Base-by-base conservation (phyloP, 92 coral and sea anemone genomes). In the Actinostola sp. region DNA sequence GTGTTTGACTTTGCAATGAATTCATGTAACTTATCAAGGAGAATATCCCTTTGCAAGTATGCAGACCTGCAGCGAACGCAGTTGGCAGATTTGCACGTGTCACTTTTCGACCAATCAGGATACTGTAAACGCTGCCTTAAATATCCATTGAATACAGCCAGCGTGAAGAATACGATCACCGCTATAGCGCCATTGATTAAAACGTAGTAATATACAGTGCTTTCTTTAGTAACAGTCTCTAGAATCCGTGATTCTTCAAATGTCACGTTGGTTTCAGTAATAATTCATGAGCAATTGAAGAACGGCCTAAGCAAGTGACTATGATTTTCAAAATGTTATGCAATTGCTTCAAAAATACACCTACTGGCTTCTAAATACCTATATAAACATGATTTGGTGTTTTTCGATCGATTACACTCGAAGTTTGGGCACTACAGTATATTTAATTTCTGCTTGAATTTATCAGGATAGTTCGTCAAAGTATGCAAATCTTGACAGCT, bases 61-160 rank as follows among this genome's bases (percentile, higher is more conserved):
- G 77, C 41, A 64, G 73, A 38, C 43, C 76, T 58, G 54, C 89
- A 85, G 27, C 89, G 81, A 66, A 85, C 23, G 59, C 89, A 85
- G 54, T 67, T 79, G 8, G 85, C 82, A 12, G 89, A 85, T 1
- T 75, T 49, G 75, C 89, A 85, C 41, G 59, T 39, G 53, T 33
- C 67, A 42, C 61, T 64, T 13, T 72, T 71, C 4, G 61, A 31
- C 26, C 48, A 12, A 25, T 23, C 36, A 61, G 66, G 60, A 25
- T 73, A 61, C 54, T 61, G 65, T 21, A 73, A 39, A 39, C 38
- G 28, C 16, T 73, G 79, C 61, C 79, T 61, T 24, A 63, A 75
- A 38, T 63, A 75, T 27, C 68, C 81, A 53, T 64, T 75, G 63
- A 75, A 64, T 21, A 75, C 23, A 0, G 54, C 81, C 1, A 75